phyloP scores from a whole-genome alignment of 2,888 invertebrate species.

The Cacoxenus indagator region DNA sequence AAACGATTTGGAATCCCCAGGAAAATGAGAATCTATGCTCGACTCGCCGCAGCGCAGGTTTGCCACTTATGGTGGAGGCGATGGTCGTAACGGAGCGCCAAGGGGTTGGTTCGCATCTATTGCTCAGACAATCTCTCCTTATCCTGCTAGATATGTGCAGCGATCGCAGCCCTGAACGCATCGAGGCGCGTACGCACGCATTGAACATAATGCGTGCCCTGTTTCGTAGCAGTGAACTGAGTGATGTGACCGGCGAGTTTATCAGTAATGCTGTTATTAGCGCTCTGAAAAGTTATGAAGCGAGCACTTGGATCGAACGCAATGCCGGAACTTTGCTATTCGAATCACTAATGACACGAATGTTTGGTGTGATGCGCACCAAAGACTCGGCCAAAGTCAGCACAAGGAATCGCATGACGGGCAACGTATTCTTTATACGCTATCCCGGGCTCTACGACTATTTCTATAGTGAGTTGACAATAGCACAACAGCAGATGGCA shows the following conservation, averaged over 20 bases:
- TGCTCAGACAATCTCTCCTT: constrained; percentile 75
- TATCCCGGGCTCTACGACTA: constrained; percentile 75
- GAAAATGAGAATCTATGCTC: constrained; percentile 76
- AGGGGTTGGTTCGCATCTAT: constrained; percentile 73
- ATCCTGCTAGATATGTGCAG: constrained; percentile 71
- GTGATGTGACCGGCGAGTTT: constrained; percentile 79
- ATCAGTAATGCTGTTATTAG: constrained; percentile 79
- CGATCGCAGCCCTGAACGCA: constrained; percentile 4
- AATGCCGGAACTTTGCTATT: constrained; percentile 90
- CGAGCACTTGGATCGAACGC: constrained; percentile 83
- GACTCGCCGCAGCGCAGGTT: constrained; percentile 92
- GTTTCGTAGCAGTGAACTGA: constrained; percentile 82
- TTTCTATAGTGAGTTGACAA: constrained; percentile 71
- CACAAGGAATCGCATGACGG: constrained; percentile 80
- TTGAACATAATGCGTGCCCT: constrained; percentile 88
- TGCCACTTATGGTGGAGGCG: constrained; percentile 91
- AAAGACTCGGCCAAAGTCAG: constrained; percentile 74
- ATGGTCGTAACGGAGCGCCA: constrained; percentile 82
- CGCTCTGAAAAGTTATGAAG: constrained; percentile 82
- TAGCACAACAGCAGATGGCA: constrained; percentile 51
- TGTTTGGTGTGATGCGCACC: constrained; percentile 86
- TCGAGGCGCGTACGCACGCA: constrained; percentile 80
- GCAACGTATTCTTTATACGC: constrained; percentile 83
- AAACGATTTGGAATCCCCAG: constrained; percentile 70
- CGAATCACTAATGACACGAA: constrained; percentile 84